phyloP scores from a whole-genome alignment of 2,797 vertebrate genomes.

The Molossus molossus region DNA sequence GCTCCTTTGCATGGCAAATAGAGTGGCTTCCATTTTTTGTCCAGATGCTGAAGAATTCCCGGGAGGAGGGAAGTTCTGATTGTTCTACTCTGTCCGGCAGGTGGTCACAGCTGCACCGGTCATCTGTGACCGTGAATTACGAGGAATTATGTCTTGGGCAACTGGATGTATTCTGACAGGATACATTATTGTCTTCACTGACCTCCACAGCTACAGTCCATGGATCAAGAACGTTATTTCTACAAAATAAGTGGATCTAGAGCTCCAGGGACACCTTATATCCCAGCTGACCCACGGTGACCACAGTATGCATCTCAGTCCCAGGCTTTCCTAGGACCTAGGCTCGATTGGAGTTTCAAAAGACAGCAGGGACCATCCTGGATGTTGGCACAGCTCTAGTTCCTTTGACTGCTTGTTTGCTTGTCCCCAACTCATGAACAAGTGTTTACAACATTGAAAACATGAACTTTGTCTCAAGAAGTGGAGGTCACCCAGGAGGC shows the following conservation, averaged over 20 bases:
- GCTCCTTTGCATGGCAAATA: background rate
- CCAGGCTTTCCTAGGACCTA: background rate
- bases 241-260: background rate
- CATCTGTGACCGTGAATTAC: conserved; percentile 15
- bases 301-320: background rate
- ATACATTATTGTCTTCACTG: conserved; percentile 47
- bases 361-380: background rate
- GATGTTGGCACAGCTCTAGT: background rate
- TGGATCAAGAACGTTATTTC: conserved; percentile 63
- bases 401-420: background rate
- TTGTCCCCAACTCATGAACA: background rate
- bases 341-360: background rate
- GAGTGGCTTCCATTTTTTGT: background rate
- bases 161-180: conserved; percentile 43
- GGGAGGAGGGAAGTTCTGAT: background rate
- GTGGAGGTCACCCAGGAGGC: background rate
- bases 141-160: conserved; percentile 64
- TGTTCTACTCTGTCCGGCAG: conserved; percentile 5
- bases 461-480: background rate
- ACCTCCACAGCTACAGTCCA: conserved; percentile 27
- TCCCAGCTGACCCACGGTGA: background rate
- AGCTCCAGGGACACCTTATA: background rate
- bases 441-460: background rate
- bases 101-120: conserved; percentile 39
- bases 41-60: background rate